Evolutionary conservation across 2,888 invertebrate species (phyloP), one percentile per base, ranked within the genome.

Genomic region (Chrysolina americana): DNA sequence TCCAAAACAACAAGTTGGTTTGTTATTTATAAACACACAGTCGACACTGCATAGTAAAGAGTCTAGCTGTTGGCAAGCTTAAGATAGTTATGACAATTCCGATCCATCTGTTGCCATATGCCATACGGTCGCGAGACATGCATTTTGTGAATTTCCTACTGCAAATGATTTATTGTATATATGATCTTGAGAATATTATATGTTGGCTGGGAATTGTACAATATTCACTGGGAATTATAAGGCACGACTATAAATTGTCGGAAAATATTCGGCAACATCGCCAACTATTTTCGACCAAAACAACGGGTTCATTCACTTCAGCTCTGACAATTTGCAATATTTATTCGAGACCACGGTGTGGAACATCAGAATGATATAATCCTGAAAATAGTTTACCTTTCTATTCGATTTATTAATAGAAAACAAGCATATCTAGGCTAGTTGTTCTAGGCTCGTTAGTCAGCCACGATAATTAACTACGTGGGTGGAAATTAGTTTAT

Each of bases 281-380:
- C 36, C 48, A 28, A 48, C 36, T 66, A 66, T 66, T 66, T 66
- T 66, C n/a, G 23, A 66, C 50, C 66, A 66, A 66, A 66, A 66
- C 36, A 36, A 50, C 36, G 28, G 28, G 66, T 48, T 48, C 66
- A 21, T 66, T 44, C 48, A 66, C 66, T 28, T 28, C 50, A 36
- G 28, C 23, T 44, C 15, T 10, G 17, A 66, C 28, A 66, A 59
- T 59, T 59, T 36, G 59, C 59, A 59, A 59, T 59, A 59, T 59
- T 59, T 59, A 59, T 36, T 59, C n/a, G n/a, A 59, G 59, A 36
- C 23, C 19, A 59, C 28, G n/a, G 23, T 59, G 59, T 28, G 59
- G 10, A 59, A 28, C 36, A 59, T 59, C 36, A n/a, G 19, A 59
- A 59, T 17, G 59, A 36, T 15, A 28, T 28, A n/a, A 28, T 59